These are phyloP conservation scores for Anseranas semipalmata DNA, from an alignment of 2,113 vertebrate species.

Conservation along the genomic window DNA sequence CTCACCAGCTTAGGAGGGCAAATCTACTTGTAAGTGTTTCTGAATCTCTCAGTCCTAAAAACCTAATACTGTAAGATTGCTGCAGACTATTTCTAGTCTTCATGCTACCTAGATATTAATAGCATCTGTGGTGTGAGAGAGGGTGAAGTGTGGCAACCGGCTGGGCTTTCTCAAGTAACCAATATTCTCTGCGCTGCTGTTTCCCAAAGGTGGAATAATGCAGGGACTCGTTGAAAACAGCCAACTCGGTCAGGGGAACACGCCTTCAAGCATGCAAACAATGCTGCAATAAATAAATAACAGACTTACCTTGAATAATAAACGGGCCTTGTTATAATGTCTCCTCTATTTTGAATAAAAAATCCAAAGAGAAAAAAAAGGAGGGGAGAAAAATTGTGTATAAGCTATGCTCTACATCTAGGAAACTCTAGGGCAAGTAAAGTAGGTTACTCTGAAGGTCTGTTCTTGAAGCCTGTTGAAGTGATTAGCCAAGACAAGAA, in stretches of 20 bases:
- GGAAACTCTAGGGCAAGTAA: neutral
- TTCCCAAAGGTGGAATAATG: neutral
- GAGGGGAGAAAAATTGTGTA: neutral
- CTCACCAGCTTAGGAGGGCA: neutral
- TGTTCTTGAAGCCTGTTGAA: neutral
- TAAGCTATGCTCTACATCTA: accelerated
- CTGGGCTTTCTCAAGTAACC: neutral
- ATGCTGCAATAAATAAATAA: neutral
- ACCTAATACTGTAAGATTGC: accelerated
- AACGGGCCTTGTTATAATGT: neutral
- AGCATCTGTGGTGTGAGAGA: neutral
- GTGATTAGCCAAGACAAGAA: neutral
- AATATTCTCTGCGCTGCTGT: neutral
- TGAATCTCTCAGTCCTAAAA: neutral
- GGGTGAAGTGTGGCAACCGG: neutral
- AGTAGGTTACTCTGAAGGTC: neutral
- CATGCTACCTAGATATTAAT: neutral
- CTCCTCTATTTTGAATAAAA: neutral
- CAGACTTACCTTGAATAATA: neutral
- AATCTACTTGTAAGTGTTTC: neutral
- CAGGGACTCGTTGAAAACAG: neutral
- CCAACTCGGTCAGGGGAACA: neutral
- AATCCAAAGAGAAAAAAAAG: neutral
- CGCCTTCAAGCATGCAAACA: neutral
- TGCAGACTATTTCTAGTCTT: neutral